A percentile compares a stretch with the other conserved stretches of the same genome.
Conservation (phyloP, 2,113 vertebrate species). For the Gambusia holbrooki region DNA sequence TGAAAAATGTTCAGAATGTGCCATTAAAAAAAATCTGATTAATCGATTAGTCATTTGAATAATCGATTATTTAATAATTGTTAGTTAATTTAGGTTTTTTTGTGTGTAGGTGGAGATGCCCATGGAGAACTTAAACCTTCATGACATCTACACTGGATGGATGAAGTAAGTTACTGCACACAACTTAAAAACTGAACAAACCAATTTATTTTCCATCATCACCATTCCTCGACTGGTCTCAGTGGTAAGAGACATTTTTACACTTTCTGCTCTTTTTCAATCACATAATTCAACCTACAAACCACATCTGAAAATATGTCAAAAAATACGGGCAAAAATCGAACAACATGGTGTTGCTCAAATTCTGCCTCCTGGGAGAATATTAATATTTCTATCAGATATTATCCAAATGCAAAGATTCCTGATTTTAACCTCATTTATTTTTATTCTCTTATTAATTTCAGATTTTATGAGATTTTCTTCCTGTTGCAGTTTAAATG, state of each 20-base stretch:
- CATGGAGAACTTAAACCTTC: slow-evolving; percentile 42
- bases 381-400: not conserved
- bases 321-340: not conserved
- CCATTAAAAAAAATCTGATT: too few relatives aligned
- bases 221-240: too few relatives aligned
- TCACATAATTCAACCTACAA: not conserved
- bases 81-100: not conserved
- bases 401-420: not conserved
- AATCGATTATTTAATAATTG: too few relatives aligned
- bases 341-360: too few relatives aligned
- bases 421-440: not conserved
- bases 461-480: too few relatives aligned
- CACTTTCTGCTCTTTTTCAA: too few relatives aligned
- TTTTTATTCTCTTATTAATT: too few relatives aligned
- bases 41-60: too few relatives aligned
- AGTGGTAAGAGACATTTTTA: too few relatives aligned
- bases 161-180: slow-evolving; percentile 58
- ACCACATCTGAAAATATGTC: not conserved
- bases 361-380: not conserved
- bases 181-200: not conserved
- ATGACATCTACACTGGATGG: slow-evolving; percentile 73
- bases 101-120: slow-evolving; percentile 53
- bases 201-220: not conserved
- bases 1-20: too few relatives aligned
- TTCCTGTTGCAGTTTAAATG: not conserved